phyloP scores from a whole-genome alignment of 2,888 invertebrate genomes.

The Phortica okadai region DNA sequence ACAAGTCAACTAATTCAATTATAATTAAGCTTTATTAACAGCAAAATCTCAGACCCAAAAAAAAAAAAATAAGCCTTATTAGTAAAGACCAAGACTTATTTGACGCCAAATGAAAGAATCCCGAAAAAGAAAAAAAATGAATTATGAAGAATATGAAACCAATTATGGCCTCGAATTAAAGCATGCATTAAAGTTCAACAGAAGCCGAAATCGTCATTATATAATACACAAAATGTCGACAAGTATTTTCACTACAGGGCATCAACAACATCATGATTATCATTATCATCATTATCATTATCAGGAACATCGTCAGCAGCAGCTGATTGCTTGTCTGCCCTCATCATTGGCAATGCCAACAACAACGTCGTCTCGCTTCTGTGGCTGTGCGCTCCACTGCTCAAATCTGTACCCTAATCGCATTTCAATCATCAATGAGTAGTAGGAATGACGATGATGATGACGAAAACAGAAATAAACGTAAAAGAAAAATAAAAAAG shows the following conservation, averaged over 20 bases:
- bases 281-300: neutral
- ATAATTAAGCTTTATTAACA: constrained; percentile 26
- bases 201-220: constrained; percentile 5
- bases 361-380: neutral
- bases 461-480: neutral
- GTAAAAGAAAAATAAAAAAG: neutral
- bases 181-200: constrained; percentile 19
- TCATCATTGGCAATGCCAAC: constrained; percentile 8
- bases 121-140: neutral
- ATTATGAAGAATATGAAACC: constrained; percentile 10
- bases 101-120: neutral
- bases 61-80: constrained; percentile 3
- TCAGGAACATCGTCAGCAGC: neutral
- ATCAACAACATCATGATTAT: neutral
- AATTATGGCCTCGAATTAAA: constrained; percentile 28
- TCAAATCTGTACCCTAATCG: constrained; percentile 58
- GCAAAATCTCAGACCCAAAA: neutral
- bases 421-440: constrained; percentile 65
- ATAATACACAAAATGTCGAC: neutral
- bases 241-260: neutral
- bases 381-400: constrained; percentile 25
- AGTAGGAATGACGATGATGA: neutral
- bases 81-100: neutral
- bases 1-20: constrained; percentile 26
- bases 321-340: constrained; percentile 18